Percentiles rank a stretch among this genome's conserved stretches.
Conservation (phyloP, 2,113 vertebrate genomes). For the Sphaerodactylus townsendi region DNA sequence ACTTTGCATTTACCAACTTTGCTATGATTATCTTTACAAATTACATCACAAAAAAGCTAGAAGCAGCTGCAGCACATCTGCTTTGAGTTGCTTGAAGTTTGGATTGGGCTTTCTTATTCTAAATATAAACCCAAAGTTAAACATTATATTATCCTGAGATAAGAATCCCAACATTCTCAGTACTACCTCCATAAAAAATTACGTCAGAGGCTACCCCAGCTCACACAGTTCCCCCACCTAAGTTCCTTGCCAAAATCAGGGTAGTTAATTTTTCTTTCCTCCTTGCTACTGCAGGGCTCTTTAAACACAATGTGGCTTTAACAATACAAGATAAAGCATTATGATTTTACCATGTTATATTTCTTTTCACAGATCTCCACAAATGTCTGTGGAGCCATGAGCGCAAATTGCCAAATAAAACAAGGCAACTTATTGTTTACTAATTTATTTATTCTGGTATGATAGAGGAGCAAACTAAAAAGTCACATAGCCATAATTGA, state of each 20-base stretch:
- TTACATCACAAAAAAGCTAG: background rate
- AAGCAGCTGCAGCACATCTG: background rate
- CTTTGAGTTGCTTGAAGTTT: background rate
- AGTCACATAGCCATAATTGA: no score
- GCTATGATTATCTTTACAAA: conserved; percentile 31
- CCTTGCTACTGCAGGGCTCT: no score
- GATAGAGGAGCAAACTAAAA: background rate
- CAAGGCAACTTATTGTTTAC: background rate
- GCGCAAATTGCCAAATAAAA: background rate
- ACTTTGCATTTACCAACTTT: conserved; percentile 19
- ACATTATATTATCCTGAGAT: background rate
- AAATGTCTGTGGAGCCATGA: background rate
- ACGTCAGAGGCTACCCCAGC: no score
- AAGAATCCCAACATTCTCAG: background rate
- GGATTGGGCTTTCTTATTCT: background rate
- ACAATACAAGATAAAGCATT: background rate
- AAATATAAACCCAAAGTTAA: background rate
- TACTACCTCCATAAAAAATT: no score
- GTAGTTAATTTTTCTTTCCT: no score
- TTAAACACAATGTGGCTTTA: no score
- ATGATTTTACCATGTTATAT: background rate
- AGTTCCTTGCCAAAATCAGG: no score
- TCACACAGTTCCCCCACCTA: no score
- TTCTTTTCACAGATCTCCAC: background rate
- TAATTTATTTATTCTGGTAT: background rate